Evolutionary conservation across 2,797 vertebrate genomes (phyloP).

Genomic region (Benthosema pterotum): DNA sequence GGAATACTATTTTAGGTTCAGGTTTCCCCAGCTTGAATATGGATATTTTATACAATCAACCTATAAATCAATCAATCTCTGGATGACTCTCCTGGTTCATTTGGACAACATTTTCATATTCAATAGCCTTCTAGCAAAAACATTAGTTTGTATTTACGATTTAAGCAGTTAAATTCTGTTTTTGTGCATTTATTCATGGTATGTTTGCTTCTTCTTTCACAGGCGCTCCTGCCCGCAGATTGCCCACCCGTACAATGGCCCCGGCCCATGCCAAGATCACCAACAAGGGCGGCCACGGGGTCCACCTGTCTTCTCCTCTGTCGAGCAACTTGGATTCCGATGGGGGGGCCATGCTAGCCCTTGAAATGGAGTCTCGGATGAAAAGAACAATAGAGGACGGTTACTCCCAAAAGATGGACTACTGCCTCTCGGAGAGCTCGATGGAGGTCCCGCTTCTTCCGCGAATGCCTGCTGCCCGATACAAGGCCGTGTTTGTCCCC

Average conservation of each 20-base stretch:
- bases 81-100: too few species aligned
- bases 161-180: too few species aligned
- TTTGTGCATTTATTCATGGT: too few species aligned
- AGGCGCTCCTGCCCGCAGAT: too few species aligned
- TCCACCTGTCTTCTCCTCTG: constrained; percentile 84
- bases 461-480: constrained; percentile 68
- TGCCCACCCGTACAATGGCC: constrained; percentile 76
- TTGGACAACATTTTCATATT: too few species aligned
- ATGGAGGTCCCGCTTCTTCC: constrained; percentile 71
- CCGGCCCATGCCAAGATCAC: constrained; percentile 87
- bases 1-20: too few species aligned
- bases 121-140: too few species aligned
- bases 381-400: constrained; percentile 71
- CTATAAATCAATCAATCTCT: too few species aligned
- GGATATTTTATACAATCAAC: too few species aligned
- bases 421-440: constrained; percentile 69
- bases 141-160: too few species aligned
- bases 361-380: constrained; percentile 79
- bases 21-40: too few species aligned
- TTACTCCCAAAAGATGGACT: constrained; percentile 78
- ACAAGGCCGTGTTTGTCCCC: constrained; percentile 78
- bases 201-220: too few species aligned
- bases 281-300: constrained; percentile 82
- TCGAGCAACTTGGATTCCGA: constrained; percentile 80
- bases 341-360: constrained; percentile 65